Evolutionary conservation across 2,113 vertebrate species (phyloP), one percentile per base, ranked within the genome.

Genomic region (Amphilophus citrinellus): DNA sequence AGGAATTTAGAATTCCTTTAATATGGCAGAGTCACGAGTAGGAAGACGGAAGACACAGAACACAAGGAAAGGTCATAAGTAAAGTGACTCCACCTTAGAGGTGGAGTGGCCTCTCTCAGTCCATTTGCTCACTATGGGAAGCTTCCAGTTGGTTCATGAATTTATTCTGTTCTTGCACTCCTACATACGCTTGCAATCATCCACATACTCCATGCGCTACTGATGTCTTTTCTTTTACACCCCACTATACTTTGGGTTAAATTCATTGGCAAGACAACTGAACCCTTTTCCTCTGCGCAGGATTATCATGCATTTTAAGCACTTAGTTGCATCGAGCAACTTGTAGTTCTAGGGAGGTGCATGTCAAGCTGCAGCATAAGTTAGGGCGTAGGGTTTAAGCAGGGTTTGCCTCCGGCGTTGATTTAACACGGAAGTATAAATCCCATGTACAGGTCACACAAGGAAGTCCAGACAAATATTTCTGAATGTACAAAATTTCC

Each of bases 391-490:
- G 50, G 6, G 5, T 53, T 71, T 71, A 20, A 50, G 24, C 42
- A 71, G 66, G 44, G 20, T 73, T 53, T 32, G 44, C 50, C 7
- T 53, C 20, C 1, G 3, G 44, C 53, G 17, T 73, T 32, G 68
- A 35, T 73, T 56, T 73, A 35, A 39, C 57, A 42, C 22, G 44
- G 37, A 11, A 59, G 4, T 39, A 63, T 44, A 42, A 77, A 10
- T 37, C 20, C 11, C 3, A 27, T 53, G 30, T 59, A 10, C 10
- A 24, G 42, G 68, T 61, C 73, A 62, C 59, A 79, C 61, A 65
- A 61, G 83, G 56, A 32, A 65, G 17, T 47, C 60, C 75, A 42
- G 59, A 76, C 37, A 60, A 63, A 56, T 58, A 79, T 53, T 42
- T 59, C 57, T 76, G 13, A 13, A 20, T 4, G 35, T n/a, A 32